Base-by-base conservation (phyloP, 2,888 invertebrate genomes). In the Dryococelus australis region DNA sequence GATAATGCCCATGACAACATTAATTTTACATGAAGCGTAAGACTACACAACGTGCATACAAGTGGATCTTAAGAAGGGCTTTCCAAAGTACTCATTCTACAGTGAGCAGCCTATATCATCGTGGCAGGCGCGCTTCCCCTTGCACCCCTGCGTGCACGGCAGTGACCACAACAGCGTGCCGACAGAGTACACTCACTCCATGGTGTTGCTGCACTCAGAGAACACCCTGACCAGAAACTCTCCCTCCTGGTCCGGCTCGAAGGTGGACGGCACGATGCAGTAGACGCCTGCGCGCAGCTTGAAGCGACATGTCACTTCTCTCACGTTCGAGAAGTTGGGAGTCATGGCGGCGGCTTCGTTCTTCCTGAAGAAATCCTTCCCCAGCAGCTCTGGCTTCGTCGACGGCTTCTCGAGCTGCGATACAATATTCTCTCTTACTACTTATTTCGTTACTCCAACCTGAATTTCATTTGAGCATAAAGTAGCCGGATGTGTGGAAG, bases 141-240 rank as follows among this genome's bases (percentile, higher is more conserved):
- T 35, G 35, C 35, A 35, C 35, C 35, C 35, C 35, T 35, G 35
- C 35, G 35, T 35, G n/a, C n/a, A n/a, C n/a, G n/a, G n/a, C n/a
- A 35, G 35, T 35, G 35, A 47, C 47, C 47, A 13, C 12, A 47
- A 47, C 10, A 5, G 47, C 16, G 47, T 47, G 47, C 16, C 47
- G 47, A 20, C 65, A 9, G 65, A 65, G 12, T 27, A 10, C 43
- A 90, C 90, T 88, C 88, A 90, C 90, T 90, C 90, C 90, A 91
- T 91, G 83, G 90, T 88, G 88, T 90, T 89, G 87, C 84, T 87
- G 27, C 91, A 93, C 91, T 94, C 94, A 85, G 93, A 92, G 92
- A 93, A 95, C 89, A 94, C 92, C 89, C 95, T 91, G 65, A 95
- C 90, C 89, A 95, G 91, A 91, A 94, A 95, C 87, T 94, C 93